phyloP scores from a whole-genome alignment of 2,113 vertebrate species.

The Ochotona curzoniae region DNA sequence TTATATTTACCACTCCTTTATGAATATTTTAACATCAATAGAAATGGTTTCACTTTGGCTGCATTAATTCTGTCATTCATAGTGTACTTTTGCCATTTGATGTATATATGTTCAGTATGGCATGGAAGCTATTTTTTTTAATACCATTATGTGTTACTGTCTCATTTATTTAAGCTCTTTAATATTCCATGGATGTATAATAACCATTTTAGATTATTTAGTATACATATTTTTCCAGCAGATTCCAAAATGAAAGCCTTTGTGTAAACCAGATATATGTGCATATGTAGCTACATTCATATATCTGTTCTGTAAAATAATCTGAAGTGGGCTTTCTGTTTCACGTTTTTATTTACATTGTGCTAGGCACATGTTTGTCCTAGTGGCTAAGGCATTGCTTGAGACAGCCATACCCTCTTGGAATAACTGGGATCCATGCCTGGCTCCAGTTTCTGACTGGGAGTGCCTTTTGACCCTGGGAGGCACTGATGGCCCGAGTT shows the following conservation, averaged over 20 bases:
- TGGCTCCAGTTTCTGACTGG: too few relatives aligned
- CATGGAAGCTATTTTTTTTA: background rate
- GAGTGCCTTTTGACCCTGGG: too few relatives aligned
- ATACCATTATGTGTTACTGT: background rate
- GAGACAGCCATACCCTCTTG: too few relatives aligned
- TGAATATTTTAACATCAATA: background rate
- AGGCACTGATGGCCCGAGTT: too few relatives aligned
- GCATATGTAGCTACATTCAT: background rate
- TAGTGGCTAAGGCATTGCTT: too few relatives aligned
- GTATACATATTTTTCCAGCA: slow-evolving; percentile 7
- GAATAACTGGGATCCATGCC: too few relatives aligned
- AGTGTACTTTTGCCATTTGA: too few relatives aligned
- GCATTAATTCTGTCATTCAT: background rate
- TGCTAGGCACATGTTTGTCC: too few relatives aligned
- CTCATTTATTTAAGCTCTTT: slow-evolving; percentile 59
- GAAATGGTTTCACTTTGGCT: slow-evolving; percentile 15
- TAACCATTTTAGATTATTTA: slow-evolving; percentile 47
- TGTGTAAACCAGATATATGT: background rate
- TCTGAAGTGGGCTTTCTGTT: slow-evolving; percentile 38
- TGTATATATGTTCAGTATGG: background rate
- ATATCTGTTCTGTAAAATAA: background rate
- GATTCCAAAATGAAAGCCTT: slow-evolving; percentile 10
- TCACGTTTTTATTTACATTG: slow-evolving; percentile 28
- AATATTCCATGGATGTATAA: background rate
- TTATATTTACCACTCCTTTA: slow-evolving; percentile 20